Percentiles rank a stretch among this genome's conserved stretches.
Conservation (phyloP, 1,140 invertebrate genomes). For the Lasioglossum albipes region DNA sequence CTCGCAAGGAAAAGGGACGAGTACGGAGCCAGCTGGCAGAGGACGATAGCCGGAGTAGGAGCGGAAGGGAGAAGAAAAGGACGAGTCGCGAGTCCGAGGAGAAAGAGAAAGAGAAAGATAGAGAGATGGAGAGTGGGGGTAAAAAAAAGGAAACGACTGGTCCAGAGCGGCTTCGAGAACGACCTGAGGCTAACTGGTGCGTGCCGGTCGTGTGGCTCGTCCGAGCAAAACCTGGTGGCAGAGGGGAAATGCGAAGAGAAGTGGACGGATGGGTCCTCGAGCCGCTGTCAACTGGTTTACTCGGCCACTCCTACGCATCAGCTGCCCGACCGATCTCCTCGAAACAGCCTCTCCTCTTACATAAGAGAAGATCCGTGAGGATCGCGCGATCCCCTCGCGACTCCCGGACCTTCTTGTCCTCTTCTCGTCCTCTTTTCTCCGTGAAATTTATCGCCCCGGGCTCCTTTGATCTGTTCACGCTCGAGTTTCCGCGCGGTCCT, state of each 20-base stretch:
- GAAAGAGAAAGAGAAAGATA: background rate
- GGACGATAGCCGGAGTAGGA: background rate
- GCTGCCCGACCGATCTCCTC: conserved; percentile 60
- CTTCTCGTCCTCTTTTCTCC: background rate
- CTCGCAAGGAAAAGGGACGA: background rate
- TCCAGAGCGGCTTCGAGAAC: conserved; percentile 50
- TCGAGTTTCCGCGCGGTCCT: background rate
- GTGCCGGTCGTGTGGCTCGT: conserved; percentile 62
- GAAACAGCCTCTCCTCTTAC: conserved; percentile 56
- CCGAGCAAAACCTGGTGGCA: conserved; percentile 35
- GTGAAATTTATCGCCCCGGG: conserved; percentile 5
- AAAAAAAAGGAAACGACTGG: conserved; percentile 45
- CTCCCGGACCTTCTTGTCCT: background rate
- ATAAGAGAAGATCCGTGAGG: conserved; percentile 43
- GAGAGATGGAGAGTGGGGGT: background rate
- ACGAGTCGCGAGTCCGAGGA: background rate
- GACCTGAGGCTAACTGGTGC: conserved; percentile 60
- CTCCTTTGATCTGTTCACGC: background rate
- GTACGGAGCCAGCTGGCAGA: background rate
- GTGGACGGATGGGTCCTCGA: conserved; percentile 54
- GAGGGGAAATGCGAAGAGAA: conserved; percentile 48
- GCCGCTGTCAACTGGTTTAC: conserved; percentile 64
- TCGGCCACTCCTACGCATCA: conserved; percentile 68
- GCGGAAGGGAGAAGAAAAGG: conserved; percentile 7
- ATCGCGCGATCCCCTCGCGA: conserved; percentile 5